These are phyloP conservation scores for Drosophila sucinea DNA, from an alignment of 1,140 invertebrate species.

Conservation along the genomic window DNA sequence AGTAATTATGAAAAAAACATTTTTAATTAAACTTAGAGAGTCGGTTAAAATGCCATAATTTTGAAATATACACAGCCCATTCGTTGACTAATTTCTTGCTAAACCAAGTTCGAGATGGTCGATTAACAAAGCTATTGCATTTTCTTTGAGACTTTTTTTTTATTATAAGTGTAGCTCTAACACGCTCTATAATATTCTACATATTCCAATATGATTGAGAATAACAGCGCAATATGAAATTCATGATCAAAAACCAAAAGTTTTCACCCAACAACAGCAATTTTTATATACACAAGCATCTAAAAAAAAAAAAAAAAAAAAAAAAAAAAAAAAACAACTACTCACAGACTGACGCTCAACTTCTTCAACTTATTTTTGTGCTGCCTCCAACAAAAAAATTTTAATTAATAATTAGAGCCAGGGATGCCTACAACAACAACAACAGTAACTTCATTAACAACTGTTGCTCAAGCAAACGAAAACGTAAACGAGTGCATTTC, in stretches of 20 bases:
- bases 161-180: constrained; percentile 1
- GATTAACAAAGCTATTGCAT: constrained; percentile 13
- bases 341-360: constrained; percentile 73
- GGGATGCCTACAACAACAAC: constrained; percentile 45
- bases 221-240: constrained; percentile 71
- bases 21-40: constrained; percentile 3
- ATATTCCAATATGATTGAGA: constrained; percentile 36
- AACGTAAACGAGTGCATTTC: constrained; percentile 78
- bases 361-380: constrained; percentile 79
- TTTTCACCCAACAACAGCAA: constrained; percentile 39
- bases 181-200: constrained; percentile 8
- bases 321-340: constrained; percentile 30
- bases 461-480: constrained; percentile 51
- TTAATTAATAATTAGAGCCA: constrained; percentile 51
- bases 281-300: constrained; percentile 42
- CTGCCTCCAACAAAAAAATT: constrained; percentile 52
- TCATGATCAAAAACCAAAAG: constrained; percentile 51
- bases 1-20: constrained; percentile 85
- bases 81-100: not conserved
- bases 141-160: constrained; percentile 31
- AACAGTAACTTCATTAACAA: constrained; percentile 36
- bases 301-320: constrained; percentile 19
- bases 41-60: constrained; percentile 15
- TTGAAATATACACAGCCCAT: not conserved
- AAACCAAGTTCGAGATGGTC: not conserved